phyloP scores from a whole-genome alignment of 2,797 vertebrate species.

The Hybognathus amarus region DNA sequence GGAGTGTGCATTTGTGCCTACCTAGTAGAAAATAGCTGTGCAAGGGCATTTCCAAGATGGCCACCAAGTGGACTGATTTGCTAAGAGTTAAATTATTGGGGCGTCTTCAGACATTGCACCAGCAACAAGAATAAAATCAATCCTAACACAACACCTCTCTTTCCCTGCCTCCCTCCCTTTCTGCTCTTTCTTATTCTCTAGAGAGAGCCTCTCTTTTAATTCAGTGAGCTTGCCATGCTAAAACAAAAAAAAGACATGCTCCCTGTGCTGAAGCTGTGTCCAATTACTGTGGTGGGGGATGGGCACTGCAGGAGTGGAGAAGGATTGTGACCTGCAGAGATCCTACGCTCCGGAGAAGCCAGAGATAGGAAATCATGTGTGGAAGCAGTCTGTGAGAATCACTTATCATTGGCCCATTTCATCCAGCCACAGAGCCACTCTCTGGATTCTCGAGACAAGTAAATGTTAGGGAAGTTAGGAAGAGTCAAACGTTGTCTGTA shows the following conservation, averaged over 20 bases:
- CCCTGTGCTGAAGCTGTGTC: conserved; percentile 63
- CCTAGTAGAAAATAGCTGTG: conserved; percentile 13
- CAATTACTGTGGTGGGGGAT: conserved; percentile 60
- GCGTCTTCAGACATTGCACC: conserved; percentile 43
- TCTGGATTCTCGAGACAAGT: neutral
- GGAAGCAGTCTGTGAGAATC: conserved; percentile 24
- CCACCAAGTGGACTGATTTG: conserved; percentile 44
- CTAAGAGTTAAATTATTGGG: conserved; percentile 3
- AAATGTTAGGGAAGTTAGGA: neutral
- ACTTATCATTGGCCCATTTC: conserved; percentile 32
- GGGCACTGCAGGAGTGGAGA: conserved; percentile 52
- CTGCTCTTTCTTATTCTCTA: conserved; percentile 64
- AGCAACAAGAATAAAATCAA: conserved; percentile 53
- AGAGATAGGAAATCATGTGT: conserved; percentile 51
- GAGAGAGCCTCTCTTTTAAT: conserved; percentile 62
- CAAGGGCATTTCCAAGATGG: conserved; percentile 39
- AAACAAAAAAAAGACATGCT: conserved; percentile 56
- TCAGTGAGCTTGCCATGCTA: conserved; percentile 43
- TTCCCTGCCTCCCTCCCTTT: conserved; percentile 37
- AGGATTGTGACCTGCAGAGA: conserved; percentile 57
- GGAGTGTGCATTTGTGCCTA: neutral
- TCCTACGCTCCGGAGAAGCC: conserved; percentile 50
- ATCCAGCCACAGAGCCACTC: neutral
- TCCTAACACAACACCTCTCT: conserved; percentile 27
- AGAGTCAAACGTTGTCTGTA: neutral